Evolutionary conservation across 2,888 invertebrate genomes (phyloP).

Genomic region (Dynastes tityus): DNA sequence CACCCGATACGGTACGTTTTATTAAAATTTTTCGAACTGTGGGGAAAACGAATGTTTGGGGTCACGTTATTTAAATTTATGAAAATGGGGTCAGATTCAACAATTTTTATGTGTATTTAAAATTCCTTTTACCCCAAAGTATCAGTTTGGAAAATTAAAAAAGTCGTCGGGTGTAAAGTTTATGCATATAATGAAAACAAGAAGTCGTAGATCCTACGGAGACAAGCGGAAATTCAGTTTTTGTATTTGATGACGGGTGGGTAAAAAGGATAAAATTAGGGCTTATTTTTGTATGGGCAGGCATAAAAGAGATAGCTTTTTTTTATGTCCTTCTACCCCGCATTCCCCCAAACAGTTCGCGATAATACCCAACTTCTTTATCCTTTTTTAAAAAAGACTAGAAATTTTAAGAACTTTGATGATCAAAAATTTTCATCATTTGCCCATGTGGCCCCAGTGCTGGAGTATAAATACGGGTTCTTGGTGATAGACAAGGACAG

Average conservation of each 20-base stretch:
- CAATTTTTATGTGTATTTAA: no score
- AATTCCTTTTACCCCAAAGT: no score
- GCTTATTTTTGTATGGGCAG: constrained; percentile 60
- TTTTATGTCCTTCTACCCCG: constrained; percentile 63
- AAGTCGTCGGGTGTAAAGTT: no score
- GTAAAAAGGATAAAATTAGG: constrained; percentile 61
- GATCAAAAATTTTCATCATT: constrained; percentile 60
- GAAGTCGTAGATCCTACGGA: constrained; percentile 56
- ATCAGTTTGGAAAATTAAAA: no score
- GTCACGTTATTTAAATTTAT: no score
- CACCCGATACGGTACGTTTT: constrained; percentile 50
- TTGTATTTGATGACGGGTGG: no score
- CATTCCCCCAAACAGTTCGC: constrained; percentile 65
- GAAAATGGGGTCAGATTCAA: no score
- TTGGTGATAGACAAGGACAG: constrained; percentile 60
- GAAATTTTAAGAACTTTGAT: constrained; percentile 61
- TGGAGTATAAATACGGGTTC: constrained; percentile 63
- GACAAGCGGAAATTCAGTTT: constrained; percentile 61
- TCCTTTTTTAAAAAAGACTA: constrained; percentile 64
- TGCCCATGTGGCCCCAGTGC: constrained; percentile 61
- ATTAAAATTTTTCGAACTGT: constrained; percentile 63
- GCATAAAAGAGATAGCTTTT: constrained; percentile 63
- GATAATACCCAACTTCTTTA: constrained; percentile 65
- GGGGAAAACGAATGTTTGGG: no score
- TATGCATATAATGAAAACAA: constrained; percentile 55